These are phyloP conservation scores for Nothocercus julius DNA, from an alignment of 2,113 vertebrate species.

Conservation along the genomic window DNA sequence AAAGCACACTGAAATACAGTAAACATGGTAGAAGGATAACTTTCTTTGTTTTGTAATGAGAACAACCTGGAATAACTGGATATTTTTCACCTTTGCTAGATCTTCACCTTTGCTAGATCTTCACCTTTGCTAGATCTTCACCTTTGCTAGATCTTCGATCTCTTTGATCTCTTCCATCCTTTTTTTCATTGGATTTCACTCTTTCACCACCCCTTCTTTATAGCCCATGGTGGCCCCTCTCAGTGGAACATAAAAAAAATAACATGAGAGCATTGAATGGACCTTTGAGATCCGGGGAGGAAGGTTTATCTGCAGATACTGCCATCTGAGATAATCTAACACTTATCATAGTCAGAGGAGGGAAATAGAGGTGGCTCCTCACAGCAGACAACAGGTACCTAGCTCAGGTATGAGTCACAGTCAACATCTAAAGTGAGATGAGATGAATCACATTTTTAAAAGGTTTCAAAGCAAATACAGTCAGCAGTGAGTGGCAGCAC, in stretches of 20 bases:
- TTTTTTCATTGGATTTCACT: neutral
- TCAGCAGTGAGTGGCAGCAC: rapidly evolving
- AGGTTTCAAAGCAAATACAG: neutral
- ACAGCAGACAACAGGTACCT: neutral
- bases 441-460: neutral
- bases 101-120: no score
- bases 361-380: neutral
- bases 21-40: neutral
- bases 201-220: neutral
- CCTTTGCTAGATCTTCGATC: no score
- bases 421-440: neutral
- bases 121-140: neutral
- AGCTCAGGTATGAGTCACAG: neutral
- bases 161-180: neutral
- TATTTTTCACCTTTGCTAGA: neutral
- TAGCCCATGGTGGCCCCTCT: neutral
- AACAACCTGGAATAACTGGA: neutral
- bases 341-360: neutral
- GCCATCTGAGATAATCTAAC: neutral
- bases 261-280: neutral
- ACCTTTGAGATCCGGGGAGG: neutral
- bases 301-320: neutral
- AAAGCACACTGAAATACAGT: neutral
- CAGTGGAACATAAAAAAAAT: neutral
- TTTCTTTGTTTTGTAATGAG: neutral